Percentiles rank a stretch among this genome's conserved stretches.
phyloP scores from a whole-genome alignment of 2,888 invertebrate genomes.

The Lepetodrilus schrolli region DNA sequence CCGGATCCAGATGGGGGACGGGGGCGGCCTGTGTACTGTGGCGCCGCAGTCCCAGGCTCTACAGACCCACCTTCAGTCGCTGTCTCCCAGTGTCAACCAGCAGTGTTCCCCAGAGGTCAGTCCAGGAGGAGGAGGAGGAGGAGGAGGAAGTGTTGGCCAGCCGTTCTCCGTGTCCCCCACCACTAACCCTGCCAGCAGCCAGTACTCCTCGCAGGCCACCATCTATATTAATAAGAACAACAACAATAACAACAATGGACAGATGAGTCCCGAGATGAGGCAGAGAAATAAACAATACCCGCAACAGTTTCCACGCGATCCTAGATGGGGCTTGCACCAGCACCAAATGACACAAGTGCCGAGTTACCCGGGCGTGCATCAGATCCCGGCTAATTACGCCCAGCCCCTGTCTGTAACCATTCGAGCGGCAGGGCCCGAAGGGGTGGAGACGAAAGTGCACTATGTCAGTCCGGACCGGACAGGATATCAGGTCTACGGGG shows the following conservation, averaged over 20 bases:
- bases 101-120: constrained; percentile 6
- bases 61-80: neutral
- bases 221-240: constrained; percentile 28
- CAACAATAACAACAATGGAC: constrained; percentile 10
- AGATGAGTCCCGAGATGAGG: constrained; percentile 10
- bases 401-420: constrained; percentile 38
- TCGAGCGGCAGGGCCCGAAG: constrained; percentile 31
- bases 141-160: neutral
- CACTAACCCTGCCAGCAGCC: neutral
- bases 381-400: constrained; percentile 12
- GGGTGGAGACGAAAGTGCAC: constrained; percentile 9
- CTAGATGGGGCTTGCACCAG: neutral
- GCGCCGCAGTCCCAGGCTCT: neutral
- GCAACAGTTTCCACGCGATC: neutral
- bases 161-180: neutral
- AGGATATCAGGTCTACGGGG: constrained; percentile 14
- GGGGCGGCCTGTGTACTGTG: constrained; percentile 28
- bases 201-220: constrained; percentile 17
- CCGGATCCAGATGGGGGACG: neutral
- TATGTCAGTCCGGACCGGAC: constrained; percentile 28
- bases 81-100: neutral
- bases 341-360: neutral
- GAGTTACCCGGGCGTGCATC: neutral
- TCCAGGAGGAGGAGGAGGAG: neutral
- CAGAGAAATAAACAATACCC: neutral